These are phyloP conservation scores for Apis florea DNA, from an alignment of 1,140 invertebrate genomes.

Conservation along the genomic window DNA sequence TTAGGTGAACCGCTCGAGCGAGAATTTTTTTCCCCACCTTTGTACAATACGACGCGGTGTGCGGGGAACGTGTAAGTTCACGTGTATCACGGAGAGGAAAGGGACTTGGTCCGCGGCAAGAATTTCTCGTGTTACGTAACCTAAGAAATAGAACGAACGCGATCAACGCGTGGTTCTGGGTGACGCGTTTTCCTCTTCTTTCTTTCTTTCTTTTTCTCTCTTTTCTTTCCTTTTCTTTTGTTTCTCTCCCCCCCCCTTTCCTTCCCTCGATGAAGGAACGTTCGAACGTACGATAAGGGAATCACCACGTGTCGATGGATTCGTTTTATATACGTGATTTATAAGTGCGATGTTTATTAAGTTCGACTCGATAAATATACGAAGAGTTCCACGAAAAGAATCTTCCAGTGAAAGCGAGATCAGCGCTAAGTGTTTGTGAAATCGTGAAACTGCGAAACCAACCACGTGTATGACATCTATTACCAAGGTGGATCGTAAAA, in stretches of 20 bases:
- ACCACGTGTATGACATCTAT: slow-evolving; percentile 25
- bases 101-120: not conserved
- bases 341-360: not conserved
- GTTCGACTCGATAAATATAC: not conserved
- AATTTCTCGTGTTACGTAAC: slow-evolving; percentile 35
- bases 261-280: not conserved
- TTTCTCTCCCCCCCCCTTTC: not conserved
- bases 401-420: slow-evolving; percentile 28
- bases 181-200: not conserved
- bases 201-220: not conserved
- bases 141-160: not conserved
- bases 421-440: slow-evolving; percentile 11
- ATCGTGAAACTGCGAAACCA: slow-evolving; percentile 21
- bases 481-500: slow-evolving; percentile 15
- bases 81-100: not conserved
- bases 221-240: not conserved
- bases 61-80: not conserved
- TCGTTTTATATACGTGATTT: not conserved
- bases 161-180: not conserved
- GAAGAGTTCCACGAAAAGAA: slow-evolving; percentile 1
- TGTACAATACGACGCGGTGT: too few relatives aligned
- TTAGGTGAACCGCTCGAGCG: slow-evolving; percentile 1
- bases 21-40: not conserved
- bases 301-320: slow-evolving; percentile 25
- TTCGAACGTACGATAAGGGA: slow-evolving; percentile 13